A percentile compares a stretch with the other conserved stretches of the same genome.
These are phyloP conservation scores for Operophtera brumata DNA, from an alignment of 2,888 invertebrate species.

Conservation along the genomic window DNA sequence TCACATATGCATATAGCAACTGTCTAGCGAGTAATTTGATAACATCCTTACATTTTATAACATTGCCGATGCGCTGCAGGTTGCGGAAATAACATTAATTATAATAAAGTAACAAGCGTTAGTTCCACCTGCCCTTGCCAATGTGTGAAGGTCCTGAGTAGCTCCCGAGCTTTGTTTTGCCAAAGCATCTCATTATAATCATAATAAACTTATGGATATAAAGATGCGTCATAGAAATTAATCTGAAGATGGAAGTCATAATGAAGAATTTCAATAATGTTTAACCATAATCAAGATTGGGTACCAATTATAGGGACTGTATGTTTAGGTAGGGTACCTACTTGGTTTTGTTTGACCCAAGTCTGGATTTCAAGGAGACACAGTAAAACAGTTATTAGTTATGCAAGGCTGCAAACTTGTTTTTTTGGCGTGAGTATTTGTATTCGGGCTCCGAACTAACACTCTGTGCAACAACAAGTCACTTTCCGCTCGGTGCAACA, in stretches of 20 bases:
- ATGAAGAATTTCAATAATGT: conserved; percentile 22
- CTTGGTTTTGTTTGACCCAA: conserved; percentile 7
- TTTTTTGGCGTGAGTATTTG: too few species aligned
- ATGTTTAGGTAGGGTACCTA: conserved; percentile 1
- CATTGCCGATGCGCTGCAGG: conserved; percentile 31
- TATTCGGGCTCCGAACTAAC: too few species aligned
- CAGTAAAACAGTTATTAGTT: not conserved
- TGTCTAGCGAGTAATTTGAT: not conserved
- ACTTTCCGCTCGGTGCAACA: too few species aligned
- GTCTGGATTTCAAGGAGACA: conserved; percentile 3
- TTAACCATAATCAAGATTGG: conserved; percentile 22
- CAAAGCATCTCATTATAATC: conserved; percentile 39
- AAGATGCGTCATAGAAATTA: conserved; percentile 42
- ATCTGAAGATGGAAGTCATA: conserved; percentile 34
- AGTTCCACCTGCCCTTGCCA: conserved; percentile 44
- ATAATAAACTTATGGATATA: conserved; percentile 41
- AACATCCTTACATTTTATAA: conserved; percentile 6
- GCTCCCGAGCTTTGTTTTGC: conserved; percentile 40
- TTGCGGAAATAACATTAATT: conserved; percentile 56
- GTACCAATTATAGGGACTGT: conserved; percentile 18
- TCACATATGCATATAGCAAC: not conserved
- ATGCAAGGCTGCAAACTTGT: too few species aligned
- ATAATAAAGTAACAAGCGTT: conserved; percentile 39
- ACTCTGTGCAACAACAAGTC: too few species aligned
- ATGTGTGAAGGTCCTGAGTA: conserved; percentile 39